Evolutionary conservation across 2,113 vertebrate genomes (phyloP), one percentile per base, ranked within the genome.

Genomic region (Datnioides undecimradiatus): DNA sequence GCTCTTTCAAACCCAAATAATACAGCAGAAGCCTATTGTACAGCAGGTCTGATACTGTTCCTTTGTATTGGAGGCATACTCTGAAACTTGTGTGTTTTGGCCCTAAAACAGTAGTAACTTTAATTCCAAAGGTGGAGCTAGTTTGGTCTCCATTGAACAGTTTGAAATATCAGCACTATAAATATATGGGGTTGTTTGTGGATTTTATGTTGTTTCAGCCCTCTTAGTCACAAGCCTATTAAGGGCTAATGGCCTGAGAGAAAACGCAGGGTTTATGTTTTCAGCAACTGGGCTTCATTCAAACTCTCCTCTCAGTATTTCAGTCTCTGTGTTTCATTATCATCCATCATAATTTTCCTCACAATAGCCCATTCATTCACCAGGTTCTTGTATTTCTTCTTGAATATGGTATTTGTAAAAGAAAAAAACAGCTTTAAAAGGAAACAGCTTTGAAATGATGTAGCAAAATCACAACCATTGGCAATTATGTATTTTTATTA

Each of bases 401-500:
- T 38, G 6, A 73, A 33, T 17, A 21, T 51, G 25, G 31, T 45
- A 49, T 69, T 72, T 49, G n/a, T n/a, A n/a, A n/a, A n/a, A n/a
- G n/a, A n/a, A n/a, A 58, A 65, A 60, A n/a, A 52, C n/a, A 19
- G 16, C 67, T 34, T 66, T n/a, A 49, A 62, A 73, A 57, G 62
- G 29, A 75, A 69, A 60, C 52, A 68, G 19, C 51, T 23, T 52
- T 75, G 2, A 73, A 57, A 6, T 64, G 14, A 73, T 19, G 75
- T n/a, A 10, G 36, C 45, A 70, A 52, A 71, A 38, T 64, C 17
- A 74, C 40, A 54, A 33, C 31, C 13, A 17, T 25, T 36, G 34
- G 76, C 65, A 85, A 80, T 70, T 76, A 21, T 70, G 62, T 52
- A 25, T 51, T 84, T 83, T 93, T 85, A 88, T 90, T 88, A 65